Percentiles rank a stretch among this genome's conserved stretches.
phyloP scores from a whole-genome alignment of 2,888 invertebrate species.

The Catocala sponsa region DNA sequence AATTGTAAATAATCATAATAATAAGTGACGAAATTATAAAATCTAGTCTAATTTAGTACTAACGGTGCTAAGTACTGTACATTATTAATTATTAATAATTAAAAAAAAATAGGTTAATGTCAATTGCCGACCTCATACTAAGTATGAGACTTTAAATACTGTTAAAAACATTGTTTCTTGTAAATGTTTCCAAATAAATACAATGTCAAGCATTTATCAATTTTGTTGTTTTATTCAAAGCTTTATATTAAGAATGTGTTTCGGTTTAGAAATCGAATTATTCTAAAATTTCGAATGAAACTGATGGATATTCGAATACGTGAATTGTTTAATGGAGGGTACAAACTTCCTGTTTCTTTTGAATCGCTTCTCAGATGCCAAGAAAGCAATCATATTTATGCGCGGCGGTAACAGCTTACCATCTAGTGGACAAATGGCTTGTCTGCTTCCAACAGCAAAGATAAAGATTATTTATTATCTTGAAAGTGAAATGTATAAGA shows the following conservation, averaged over 20 bases:
- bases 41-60: conserved; percentile 87
- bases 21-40: conserved; percentile 67
- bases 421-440: too few relatives aligned
- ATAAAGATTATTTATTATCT: too few relatives aligned
- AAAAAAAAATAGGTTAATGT: conserved; percentile 66
- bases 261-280: too few relatives aligned
- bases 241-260: too few relatives aligned
- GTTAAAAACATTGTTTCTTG: conserved; percentile 83
- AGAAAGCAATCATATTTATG: too few relatives aligned
- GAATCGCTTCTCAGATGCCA: too few relatives aligned
- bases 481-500: neutral
- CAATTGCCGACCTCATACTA: conserved; percentile 79
- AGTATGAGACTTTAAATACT: conserved; percentile 77
- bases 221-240: conserved; percentile 66
- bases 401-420: too few relatives aligned
- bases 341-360: too few relatives aligned
- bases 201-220: conserved; percentile 84
- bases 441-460: too few relatives aligned
- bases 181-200: conserved; percentile 85
- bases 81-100: conserved; percentile 59
- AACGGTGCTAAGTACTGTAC: conserved; percentile 87
- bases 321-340: too few relatives aligned
- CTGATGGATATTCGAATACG: too few relatives aligned
- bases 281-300: too few relatives aligned
- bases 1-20: conserved; percentile 66